Percentiles rank a stretch among this genome's conserved stretches.
Conservation (phyloP, 2,113 vertebrate genomes). For the Leptobrachium leishanense region DNA sequence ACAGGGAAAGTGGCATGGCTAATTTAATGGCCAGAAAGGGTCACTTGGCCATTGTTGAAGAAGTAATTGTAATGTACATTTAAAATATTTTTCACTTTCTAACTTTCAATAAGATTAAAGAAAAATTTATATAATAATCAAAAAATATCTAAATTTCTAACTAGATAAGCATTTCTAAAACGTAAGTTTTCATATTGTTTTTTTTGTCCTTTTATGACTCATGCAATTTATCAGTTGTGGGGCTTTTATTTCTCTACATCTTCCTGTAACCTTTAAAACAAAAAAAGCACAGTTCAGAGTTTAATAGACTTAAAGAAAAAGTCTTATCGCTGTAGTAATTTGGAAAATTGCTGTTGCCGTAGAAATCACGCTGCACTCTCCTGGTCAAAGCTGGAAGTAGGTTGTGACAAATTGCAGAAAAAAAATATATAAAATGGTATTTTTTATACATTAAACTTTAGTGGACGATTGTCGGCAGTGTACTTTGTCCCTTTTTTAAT, state of each 20-base stretch:
- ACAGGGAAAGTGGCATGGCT: too few relatives aligned
- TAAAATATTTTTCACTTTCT: too few relatives aligned
- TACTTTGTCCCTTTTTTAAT: neutral
- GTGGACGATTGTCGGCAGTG: neutral
- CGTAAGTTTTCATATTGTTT: neutral
- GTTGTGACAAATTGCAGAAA: conserved; percentile 21
- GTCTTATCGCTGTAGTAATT: conserved; percentile 38
- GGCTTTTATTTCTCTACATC: conserved; percentile 30
- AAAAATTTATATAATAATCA: too few relatives aligned
- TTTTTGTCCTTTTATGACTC: neutral
- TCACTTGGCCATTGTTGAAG: too few relatives aligned
- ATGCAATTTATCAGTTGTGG: conserved; percentile 2
- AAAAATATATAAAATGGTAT: neutral
- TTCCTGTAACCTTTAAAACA: conserved; percentile 35
- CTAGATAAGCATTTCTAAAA: too few relatives aligned
- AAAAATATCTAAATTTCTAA: too few relatives aligned
- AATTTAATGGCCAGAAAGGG: too few relatives aligned
- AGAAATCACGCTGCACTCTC: conserved; percentile 37
- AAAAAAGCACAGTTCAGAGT: conserved; percentile 35
- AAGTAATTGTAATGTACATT: too few relatives aligned
- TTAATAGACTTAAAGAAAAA: conserved; percentile 40
- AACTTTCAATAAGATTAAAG: too few relatives aligned
- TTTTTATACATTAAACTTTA: neutral
- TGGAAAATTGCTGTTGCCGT: conserved; percentile 45
- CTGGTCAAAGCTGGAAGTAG: conserved; percentile 2